Percentiles rank a stretch among this genome's conserved stretches.
phyloP scores from a whole-genome alignment of 2,113 vertebrate species.

The Cercocebus atys region DNA sequence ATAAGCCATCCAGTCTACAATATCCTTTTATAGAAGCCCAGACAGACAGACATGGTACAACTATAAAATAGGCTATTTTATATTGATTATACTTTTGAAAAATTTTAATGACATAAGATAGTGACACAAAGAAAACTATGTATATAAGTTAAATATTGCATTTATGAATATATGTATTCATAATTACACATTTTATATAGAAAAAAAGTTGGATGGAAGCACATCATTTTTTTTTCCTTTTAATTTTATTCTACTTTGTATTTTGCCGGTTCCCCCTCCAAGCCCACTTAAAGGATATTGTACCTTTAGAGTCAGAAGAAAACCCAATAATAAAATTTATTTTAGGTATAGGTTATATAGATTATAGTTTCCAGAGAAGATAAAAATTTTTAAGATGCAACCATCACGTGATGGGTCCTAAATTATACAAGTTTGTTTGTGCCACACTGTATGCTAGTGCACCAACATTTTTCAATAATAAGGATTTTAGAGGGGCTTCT shows the following conservation, averaged over 20 bases:
- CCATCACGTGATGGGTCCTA: background rate
- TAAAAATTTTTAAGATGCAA: background rate
- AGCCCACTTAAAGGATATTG: background rate
- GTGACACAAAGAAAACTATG: background rate
- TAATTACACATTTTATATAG: background rate
- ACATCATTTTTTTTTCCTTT: background rate
- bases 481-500: background rate
- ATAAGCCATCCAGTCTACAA: background rate
- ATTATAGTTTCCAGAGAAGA: constrained; percentile 37
- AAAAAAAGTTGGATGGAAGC: background rate
- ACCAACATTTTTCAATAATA: background rate
- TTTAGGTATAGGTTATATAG: background rate
- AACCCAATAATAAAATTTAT: background rate
- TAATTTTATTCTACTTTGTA: background rate
- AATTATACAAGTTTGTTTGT: background rate
- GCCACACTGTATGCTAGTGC: background rate
- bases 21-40: background rate
- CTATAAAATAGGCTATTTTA: background rate
- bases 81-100: background rate
- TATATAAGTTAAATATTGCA: background rate
- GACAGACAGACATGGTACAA: background rate
- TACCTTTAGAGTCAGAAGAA: constrained; percentile 2
- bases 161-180: background rate
- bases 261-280: background rate
- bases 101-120: background rate